Conservation (phyloP, 1,140 invertebrate species). For the Cotesia glomerata region DNA sequence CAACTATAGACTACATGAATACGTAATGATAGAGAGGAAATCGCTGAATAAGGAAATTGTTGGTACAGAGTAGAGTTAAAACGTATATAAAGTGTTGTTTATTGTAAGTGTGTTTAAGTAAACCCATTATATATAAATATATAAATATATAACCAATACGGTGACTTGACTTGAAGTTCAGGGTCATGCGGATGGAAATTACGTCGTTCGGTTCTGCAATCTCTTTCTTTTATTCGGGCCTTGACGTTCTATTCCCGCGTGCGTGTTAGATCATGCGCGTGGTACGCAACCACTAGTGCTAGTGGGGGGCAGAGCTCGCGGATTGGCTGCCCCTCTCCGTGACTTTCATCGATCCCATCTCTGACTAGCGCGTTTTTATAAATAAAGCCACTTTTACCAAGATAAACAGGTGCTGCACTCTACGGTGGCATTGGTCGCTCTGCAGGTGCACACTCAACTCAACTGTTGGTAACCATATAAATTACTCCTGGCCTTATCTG, state of each 20-base stretch:
- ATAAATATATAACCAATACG: constrained; percentile 24
- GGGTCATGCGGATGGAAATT: constrained; percentile 53
- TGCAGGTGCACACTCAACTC: constrained; percentile 1
- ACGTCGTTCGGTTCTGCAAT: constrained; percentile 31
- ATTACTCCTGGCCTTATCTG: background rate
- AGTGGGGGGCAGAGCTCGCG: background rate
- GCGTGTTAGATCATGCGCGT: constrained; percentile 21
- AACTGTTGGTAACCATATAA: constrained; percentile 25
- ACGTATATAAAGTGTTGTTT: background rate
- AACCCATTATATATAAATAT: background rate
- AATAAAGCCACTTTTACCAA: background rate
- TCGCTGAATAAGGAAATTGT: constrained; percentile 58
- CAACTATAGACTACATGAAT: constrained; percentile 15
- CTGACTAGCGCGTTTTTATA: background rate
- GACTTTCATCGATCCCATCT: background rate
- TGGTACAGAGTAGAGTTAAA: constrained; percentile 28
- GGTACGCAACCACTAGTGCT: background rate
- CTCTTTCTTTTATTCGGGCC: constrained; percentile 49
- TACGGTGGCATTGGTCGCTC: constrained; percentile 1
- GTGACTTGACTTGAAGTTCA: constrained; percentile 50
- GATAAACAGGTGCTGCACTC: constrained; percentile 36
- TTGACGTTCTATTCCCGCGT: constrained; percentile 42
- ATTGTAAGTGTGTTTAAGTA: background rate
- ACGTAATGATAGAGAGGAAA: constrained; percentile 43
- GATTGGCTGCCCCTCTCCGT: background rate